These are phyloP conservation scores for Gobius niger DNA, from an alignment of 2,113 vertebrate genomes.

Conservation along the genomic window DNA sequence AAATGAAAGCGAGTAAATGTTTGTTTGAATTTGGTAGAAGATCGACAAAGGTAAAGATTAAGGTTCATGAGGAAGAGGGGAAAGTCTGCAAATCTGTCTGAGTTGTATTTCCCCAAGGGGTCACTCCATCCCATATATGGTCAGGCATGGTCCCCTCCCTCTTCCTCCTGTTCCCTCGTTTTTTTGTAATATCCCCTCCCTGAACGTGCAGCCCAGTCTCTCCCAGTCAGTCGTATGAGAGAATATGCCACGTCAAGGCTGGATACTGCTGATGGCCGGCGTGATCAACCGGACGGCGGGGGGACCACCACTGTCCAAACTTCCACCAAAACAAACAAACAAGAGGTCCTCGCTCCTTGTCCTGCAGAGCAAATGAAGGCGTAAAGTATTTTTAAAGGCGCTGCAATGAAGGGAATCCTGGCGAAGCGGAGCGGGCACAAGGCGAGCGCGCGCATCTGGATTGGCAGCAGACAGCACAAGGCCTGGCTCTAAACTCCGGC, in stretches of 20 bases:
- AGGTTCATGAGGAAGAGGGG: conserved; percentile 31
- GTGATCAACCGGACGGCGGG: conserved; percentile 62
- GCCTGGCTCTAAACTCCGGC: conserved; percentile 80
- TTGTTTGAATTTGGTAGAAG: conserved; percentile 24
- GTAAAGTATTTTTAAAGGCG: conserved; percentile 29
- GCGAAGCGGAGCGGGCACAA: conserved; percentile 54
- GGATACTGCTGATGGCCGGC: conserved; percentile 86
- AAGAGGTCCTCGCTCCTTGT: conserved; percentile 25
- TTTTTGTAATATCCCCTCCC: conserved; percentile 81
- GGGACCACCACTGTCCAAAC: conserved; percentile 46
- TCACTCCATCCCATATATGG: conserved; percentile 97
- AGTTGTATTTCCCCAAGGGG: conserved; percentile 84
- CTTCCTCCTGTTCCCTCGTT: conserved; percentile 63
- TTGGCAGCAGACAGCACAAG: conserved; percentile 56
- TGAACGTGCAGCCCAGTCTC: conserved; percentile 96
- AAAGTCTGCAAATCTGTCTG: conserved; percentile 81
- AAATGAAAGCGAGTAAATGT: conserved; percentile 40
- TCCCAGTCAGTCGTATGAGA: conserved; percentile 90
- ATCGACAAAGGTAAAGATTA: conserved; percentile 49
- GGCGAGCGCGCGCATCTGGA: conserved; percentile 53
- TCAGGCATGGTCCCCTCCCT: conserved; percentile 83
- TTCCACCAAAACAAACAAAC: conserved; percentile 59
- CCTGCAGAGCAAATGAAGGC: conserved; percentile 19
- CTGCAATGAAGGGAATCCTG: conserved; percentile 39
- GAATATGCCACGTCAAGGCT: conserved; percentile 99